Evolutionary conservation across 1,140 invertebrate genomes (phyloP).

Genomic region (silkworm (Bombyx mori)): ASM3026992v2 NC_085112.1:11952001-11952500

Average conservation of each 20-base stretch:
- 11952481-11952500: too few species aligned
- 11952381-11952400: too few species aligned
- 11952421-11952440: too few species aligned
- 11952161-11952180: slow-evolving; percentile 47
- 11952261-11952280: slow-evolving; percentile 28
- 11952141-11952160: slow-evolving; percentile 30
- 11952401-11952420: too few species aligned
- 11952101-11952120: slow-evolving; percentile 1
- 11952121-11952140: slow-evolving; percentile 41
- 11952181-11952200: slow-evolving; percentile 63
- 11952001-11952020: not conserved
- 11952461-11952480: too few species aligned
- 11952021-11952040: not conserved
- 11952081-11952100: slow-evolving; percentile 1
- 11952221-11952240: slow-evolving; percentile 32
- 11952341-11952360: too few species aligned
- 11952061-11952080: not conserved
- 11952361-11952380: too few species aligned
- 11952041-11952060: slow-evolving; percentile 1
- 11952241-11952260: slow-evolving; percentile 40
- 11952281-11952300: slow-evolving; percentile 2
- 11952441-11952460: too few species aligned
- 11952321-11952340: too few species aligned
- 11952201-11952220: slow-evolving; percentile 45
- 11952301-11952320: too few species aligned